These are phyloP conservation scores for Mesitornis unicolor DNA, from an alignment of 2,113 vertebrate genomes.

Conservation along the genomic window DNA sequence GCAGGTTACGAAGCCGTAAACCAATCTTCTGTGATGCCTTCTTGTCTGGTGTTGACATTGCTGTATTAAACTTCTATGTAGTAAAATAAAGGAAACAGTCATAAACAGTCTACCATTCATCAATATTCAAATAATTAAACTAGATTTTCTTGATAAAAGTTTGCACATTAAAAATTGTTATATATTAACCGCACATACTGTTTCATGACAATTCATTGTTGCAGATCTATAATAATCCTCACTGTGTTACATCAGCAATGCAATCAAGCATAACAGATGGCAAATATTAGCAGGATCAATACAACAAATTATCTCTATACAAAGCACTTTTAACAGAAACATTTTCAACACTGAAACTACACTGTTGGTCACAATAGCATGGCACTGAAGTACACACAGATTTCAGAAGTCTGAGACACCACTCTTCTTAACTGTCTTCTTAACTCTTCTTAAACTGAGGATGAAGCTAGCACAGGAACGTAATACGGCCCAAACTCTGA, in stretches of 20 bases:
- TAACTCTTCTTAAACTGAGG: background rate
- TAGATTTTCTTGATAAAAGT: background rate
- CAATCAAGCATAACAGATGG: background rate
- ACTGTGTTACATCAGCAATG: background rate
- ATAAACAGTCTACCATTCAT: background rate
- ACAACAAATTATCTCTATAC: background rate
- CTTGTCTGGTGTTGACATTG: slow-evolving; percentile 91
- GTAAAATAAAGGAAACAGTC: background rate
- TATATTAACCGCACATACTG: background rate
- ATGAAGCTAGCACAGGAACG: background rate
- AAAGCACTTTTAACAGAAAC: background rate
- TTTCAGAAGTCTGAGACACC: background rate
- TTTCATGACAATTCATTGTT: background rate
- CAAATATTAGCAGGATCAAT: background rate
- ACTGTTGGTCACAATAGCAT: background rate
- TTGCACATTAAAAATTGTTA: background rate
- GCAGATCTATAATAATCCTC: background rate
- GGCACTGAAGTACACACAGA: background rate
- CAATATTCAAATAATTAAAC: background rate
- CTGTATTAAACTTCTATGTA: slow-evolving; percentile 86
- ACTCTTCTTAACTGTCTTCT: too few relatives aligned
- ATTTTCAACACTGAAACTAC: background rate
- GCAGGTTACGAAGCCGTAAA: slow-evolving; percentile 91
- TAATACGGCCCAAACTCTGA: background rate
- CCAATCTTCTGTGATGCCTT: slow-evolving; percentile 96